Evolutionary conservation across 2,113 vertebrate genomes (phyloP), one percentile per base, ranked within the genome.

Genomic region (Pogonocichla stellata): DNA sequence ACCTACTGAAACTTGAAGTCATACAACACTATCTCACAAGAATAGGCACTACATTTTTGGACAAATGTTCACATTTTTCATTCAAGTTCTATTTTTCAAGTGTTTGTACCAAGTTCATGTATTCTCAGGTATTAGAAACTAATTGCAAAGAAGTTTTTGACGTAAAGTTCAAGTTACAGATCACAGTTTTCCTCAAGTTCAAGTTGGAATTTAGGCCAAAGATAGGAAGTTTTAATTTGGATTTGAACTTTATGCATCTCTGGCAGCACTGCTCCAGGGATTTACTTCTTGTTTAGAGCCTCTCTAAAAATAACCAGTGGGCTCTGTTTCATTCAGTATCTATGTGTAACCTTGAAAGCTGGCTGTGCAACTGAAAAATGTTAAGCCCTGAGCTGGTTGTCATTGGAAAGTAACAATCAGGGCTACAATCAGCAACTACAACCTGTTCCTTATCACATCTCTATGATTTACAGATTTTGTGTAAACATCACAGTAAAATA

Each of bases 141-240:
- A 78, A 62, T 56, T 33, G 25, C 19, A 64, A 80, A 87, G 14
- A 34, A 34, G 28, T 65, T 96, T 85, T 71, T 75, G 17, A 54
- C 9, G 3, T 79, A 13, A 89, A 96, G 42, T 75, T 86, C 58
- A 62, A 95, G 62, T 26, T 58, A 85, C 6, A 82, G 34, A 62
- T 82, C 29, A 80, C 40, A 57, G 61, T 79, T 95, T 96, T 95
- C 77, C 75, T 93, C 75, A 96, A 96, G 82, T 86, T 95, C 75
- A 88, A 29, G 34, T 28, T 79, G 82, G 93, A 95, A 95, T 91
- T 86, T 84, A 86, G 48, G 69, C 93, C 88, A 90, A 96, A 96
- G 92, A 96, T 78, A 83, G 90, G 60, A 62, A 81, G 64, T 60
- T 96, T 97, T 94, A 94, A 96, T 96, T 95, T 94, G 93, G 94